These are phyloP conservation scores for Ctenopoma kingsleyae DNA, from an alignment of 2,797 vertebrate genomes.

Conservation along the genomic window DNA sequence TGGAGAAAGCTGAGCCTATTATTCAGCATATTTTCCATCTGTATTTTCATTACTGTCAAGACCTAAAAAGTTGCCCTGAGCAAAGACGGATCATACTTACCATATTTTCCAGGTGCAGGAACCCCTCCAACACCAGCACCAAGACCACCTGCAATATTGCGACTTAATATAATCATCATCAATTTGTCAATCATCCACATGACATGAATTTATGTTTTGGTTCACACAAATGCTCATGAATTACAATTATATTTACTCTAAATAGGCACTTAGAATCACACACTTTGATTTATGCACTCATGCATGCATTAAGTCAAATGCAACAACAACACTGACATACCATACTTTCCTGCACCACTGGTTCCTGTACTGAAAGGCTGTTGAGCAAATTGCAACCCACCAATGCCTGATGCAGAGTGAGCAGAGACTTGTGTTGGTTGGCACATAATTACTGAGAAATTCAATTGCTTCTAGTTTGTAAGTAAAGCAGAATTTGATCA, in stretches of 20 bases:
- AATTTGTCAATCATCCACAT: neutral
- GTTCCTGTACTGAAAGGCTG: conserved; percentile 43
- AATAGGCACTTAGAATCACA: neutral
- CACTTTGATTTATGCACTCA: neutral
- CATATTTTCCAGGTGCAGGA: conserved; percentile 43
- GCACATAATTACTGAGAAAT: neutral
- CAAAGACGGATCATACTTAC: conserved; percentile 10
- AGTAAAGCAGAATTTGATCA: too few relatives aligned
- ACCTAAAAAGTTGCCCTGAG: conserved; percentile 21
- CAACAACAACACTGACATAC: conserved; percentile 37
- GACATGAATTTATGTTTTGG: neutral
- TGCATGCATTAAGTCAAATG: neutral
- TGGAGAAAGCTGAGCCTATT: neutral
- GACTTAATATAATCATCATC: neutral
- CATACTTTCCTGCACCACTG: conserved; percentile 57
- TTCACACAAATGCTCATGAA: neutral
- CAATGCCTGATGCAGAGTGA: conserved; percentile 66
- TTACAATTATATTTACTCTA: neutral
- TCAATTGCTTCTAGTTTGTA: neutral
- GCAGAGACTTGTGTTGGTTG: neutral
- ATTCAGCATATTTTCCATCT: conserved; percentile 63
- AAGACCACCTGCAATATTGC: conserved; percentile 32
- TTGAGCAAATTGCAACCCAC: conserved; percentile 73
- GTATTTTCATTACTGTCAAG: conserved; percentile 55
- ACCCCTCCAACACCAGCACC: conserved; percentile 31